Base-by-base conservation (phyloP, 2,888 invertebrate genomes). In the Uloborus plumipes region DNA sequence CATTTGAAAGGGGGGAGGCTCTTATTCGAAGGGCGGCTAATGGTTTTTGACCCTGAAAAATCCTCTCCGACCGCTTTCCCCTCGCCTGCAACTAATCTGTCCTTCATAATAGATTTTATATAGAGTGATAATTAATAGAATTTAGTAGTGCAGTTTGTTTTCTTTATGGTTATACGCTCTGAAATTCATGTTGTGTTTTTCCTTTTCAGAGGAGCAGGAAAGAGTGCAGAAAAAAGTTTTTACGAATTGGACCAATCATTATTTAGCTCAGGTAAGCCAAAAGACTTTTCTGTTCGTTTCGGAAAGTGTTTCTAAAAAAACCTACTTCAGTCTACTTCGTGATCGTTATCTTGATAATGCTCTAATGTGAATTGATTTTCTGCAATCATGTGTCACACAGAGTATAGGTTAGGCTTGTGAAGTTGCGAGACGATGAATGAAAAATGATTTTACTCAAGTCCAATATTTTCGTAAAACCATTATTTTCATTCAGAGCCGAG, bases 161-260 rank as follows among this genome's bases (percentile, higher is more conserved):
- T 39, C n/a, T 39, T 39, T 7, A 39, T 39, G 9, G n/a, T 39
- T 39, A 7, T 11, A 11, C 9, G 7, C 9, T 9, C 9, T 39
- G 39, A 39, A 39, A 39, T 11, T 39, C 14, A 20, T 20, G 20
- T 9, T 18, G 59, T 59, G 1, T 2, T 50, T 47, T 75, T 76
- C 15, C 39, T 58, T 78, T 84, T 13, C 77, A 98, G 98, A 98
- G 93, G 98, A 98, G 91, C 98, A 98, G 91, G 98, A 98, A 92
- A 93, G 97, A 90, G 98, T 98, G 87, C 98, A 98, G 90, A 98
- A 98, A 93, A 98, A 98, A 91, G 98, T 98, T 86, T 98, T 98
- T 90, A 96, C 97, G 88, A 98, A 98, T 91, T 98, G 98, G 98
- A 98, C 98, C 91, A 98, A 98, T 91, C 97, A 97, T 89, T 96